Evolutionary conservation across 2,113 vertebrate genomes (phyloP), one percentile per base, ranked within the genome.

Genomic region (Hemiprocne comata): DNA sequence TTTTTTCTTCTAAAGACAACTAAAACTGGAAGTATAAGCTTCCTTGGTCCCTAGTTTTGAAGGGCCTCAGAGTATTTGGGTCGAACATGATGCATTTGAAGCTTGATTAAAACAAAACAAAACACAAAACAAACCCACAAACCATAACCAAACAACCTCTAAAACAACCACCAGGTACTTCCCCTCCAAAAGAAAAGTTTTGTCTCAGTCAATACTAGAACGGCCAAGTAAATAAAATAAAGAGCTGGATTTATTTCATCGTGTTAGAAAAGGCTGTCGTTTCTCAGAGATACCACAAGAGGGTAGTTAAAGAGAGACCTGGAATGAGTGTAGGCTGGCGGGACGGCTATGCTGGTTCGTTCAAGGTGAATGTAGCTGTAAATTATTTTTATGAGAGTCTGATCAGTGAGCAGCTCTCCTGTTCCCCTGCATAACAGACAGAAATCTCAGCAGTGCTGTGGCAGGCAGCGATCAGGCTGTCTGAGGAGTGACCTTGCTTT

Each of bases 251-350:
- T 87, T 75, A 55, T 80, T 95, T 86, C 7, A 53, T 20, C 21
- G 60, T 71, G 34, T 36, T 90, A 40, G 77, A 24, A 55, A 42
- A 86, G 65, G 76, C 24, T 97, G 96, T 78, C 51, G 7, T 96
- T 96, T 93, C 75, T 61, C 93, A 54, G 80, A 19, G 5, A 57
- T n/a, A 79, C 96, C 96, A 93, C 95, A 89, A 96, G 95, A 96
- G 95, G 95, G 96, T 92, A 91, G 93, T 92, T 96, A 69, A 76
- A 73, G 76, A 74, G 72, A 94, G 76, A 24, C 88, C 40, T 85
- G 70, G 75, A 95, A 88, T 67, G 42, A 0, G 15, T 10, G 83
- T 38, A 34, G 65, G 82, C 72, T 80, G 48, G 51, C 0, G 0
- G 38, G 61, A 67, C 2, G 18, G 69, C 55, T 64, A 4, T 53